phyloP scores from a whole-genome alignment of 92 coral and sea anemone species.

The Bergia puertoricense region DNA sequence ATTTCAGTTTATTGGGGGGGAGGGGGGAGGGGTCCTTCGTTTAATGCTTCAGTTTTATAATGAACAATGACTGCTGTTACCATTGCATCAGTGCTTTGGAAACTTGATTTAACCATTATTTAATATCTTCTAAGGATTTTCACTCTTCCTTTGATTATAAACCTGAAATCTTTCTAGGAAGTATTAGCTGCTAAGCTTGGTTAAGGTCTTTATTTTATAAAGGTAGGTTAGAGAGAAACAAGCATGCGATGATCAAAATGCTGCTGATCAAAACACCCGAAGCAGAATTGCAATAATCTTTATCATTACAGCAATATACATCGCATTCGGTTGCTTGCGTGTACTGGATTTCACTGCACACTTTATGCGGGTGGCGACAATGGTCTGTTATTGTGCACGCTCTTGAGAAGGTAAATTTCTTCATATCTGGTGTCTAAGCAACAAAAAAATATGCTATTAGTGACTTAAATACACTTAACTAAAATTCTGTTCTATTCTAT shows the following conservation, averaged over 20 bases:
- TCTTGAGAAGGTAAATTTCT: not conserved
- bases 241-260: not conserved
- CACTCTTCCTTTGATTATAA: too few species aligned
- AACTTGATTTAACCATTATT: too few species aligned
- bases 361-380: not conserved
- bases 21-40: too few species aligned
- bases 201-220: not conserved
- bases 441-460: not conserved
- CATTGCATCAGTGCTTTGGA: too few species aligned
- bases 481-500: not conserved
- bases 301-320: constrained; percentile 12
- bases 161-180: too few species aligned
- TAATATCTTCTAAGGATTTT: too few species aligned
- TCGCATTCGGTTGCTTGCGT: not conserved
- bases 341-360: constrained; percentile 21
- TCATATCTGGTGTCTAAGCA: not conserved
- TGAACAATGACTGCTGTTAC: too few species aligned
- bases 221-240: not conserved
- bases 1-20: too few species aligned
- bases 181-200: not conserved
- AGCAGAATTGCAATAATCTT: constrained; percentile 1
- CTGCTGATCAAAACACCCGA: constrained; percentile 3
- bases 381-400: not conserved
- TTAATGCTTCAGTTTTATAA: too few species aligned
- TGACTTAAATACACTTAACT: not conserved